phyloP scores from a whole-genome alignment of 2,113 vertebrate species.

The Rynchops niger region DNA sequence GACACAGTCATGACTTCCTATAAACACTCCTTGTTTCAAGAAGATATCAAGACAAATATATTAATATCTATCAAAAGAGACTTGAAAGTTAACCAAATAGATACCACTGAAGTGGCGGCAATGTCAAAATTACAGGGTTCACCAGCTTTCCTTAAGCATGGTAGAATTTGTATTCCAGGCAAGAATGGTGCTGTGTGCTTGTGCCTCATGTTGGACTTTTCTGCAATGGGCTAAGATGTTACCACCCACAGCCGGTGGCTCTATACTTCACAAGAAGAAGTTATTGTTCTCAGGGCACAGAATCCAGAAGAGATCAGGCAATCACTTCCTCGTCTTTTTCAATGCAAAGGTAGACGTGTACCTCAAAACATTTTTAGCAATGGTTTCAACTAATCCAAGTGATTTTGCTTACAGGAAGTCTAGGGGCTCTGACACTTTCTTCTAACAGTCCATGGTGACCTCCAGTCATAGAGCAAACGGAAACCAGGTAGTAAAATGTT shows the following conservation, averaged over 20 bases:
- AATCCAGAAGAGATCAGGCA: not conserved
- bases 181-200: not conserved
- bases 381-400: not conserved
- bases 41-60: not conserved
- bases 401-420: not conserved
- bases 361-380: not conserved
- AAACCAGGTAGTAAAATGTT: not conserved
- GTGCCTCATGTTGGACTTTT: not conserved
- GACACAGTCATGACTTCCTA: not conserved
- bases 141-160: not conserved
- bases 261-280: not conserved
- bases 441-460: not conserved
- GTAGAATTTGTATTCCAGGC: not conserved
- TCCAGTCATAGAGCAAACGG: not conserved
- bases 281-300: not conserved
- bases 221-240: not conserved
- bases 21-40: not conserved
- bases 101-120: not conserved
- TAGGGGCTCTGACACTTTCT: not conserved
- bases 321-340: not conserved
- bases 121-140: not conserved
- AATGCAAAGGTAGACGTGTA: not conserved
- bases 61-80: not conserved
- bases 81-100: not conserved
- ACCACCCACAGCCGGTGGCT: not conserved